Percentiles rank a stretch among this genome's conserved stretches.
Evolutionary conservation across 35 echinoderm and acorn worm genomes (phyloP).

Genomic region (Patiria miniata): DNA sequence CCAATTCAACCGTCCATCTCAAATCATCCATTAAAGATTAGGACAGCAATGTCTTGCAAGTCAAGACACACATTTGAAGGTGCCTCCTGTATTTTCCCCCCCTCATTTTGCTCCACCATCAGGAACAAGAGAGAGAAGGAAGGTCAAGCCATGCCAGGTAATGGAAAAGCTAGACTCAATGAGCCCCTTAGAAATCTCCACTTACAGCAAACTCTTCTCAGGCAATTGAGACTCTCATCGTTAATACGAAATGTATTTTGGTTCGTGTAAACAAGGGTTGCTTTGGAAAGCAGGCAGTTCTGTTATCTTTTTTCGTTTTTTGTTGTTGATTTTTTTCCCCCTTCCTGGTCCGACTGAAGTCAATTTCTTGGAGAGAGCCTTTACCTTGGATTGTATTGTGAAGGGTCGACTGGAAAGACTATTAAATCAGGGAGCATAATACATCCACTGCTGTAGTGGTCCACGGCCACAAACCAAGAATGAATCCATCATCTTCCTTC

Average conservation of each 20-base stretch:
- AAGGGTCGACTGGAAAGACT: background rate
- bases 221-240: background rate
- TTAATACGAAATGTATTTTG: slow-evolving; percentile 24
- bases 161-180: slow-evolving; percentile 1
- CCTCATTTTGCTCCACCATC: too few relatives aligned
- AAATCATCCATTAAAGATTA: too few relatives aligned
- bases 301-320: too few relatives aligned
- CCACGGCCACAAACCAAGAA: background rate
- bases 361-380: background rate
- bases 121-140: background rate
- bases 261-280: slow-evolving; percentile 8
- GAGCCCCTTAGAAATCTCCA: background rate
- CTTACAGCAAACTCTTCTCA: background rate
- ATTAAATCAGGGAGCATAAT: background rate
- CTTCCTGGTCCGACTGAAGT: background rate
- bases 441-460: background rate
- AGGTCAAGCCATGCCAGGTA: background rate
- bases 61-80: too few relatives aligned
- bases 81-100: too few relatives aligned
- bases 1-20: too few relatives aligned
- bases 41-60: too few relatives aligned
- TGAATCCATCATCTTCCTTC: background rate
- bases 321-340: background rate
- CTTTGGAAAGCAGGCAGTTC: background rate
- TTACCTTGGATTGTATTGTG: slow-evolving; percentile 17